These are phyloP conservation scores for Gandaritis pyraliata DNA, from an alignment of 2,888 invertebrate genomes.

Conservation along the genomic window DNA sequence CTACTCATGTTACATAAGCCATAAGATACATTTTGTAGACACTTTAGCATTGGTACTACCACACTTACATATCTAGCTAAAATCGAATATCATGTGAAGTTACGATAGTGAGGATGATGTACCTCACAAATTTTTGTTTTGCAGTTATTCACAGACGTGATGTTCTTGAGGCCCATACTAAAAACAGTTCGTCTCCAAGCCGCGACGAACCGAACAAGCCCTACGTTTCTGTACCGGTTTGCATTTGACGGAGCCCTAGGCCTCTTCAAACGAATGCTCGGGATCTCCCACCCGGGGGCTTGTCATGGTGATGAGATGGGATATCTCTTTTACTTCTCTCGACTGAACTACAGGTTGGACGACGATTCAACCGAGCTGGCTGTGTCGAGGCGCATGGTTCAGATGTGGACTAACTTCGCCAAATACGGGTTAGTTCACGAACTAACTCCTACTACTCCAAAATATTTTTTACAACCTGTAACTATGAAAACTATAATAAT, in stretches of 20 bases:
- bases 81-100: no score
- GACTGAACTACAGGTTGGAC: slow-evolving; percentile 85
- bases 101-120: no score
- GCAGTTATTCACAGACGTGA: slow-evolving; percentile 86
- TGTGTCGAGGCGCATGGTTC: slow-evolving; percentile 85
- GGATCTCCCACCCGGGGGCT: slow-evolving; percentile 84
- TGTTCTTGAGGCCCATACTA: slow-evolving; percentile 85
- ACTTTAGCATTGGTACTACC: no score
- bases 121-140: slow-evolving; percentile 23
- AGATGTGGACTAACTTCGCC: slow-evolving; percentile 87
- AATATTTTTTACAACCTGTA: neutral
- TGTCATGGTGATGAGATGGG: slow-evolving; percentile 88
- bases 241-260: slow-evolving; percentile 86
- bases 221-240: slow-evolving; percentile 85
- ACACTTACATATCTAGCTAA: no score
- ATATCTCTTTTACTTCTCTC: slow-evolving; percentile 86
- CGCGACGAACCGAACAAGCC: slow-evolving; percentile 71
- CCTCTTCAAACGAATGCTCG: slow-evolving; percentile 86
- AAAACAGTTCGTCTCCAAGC: slow-evolving; percentile 78
- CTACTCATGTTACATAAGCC: no score
- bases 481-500: neutral
- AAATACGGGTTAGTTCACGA: slow-evolving; percentile 82
- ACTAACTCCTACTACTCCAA: neutral
- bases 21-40: no score
- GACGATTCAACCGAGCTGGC: slow-evolving; percentile 84